Percentiles rank a stretch among this genome's conserved stretches.
Evolutionary conservation across 2,888 invertebrate species (phyloP).

Genomic region (Lumbricus terrestris): DNA sequence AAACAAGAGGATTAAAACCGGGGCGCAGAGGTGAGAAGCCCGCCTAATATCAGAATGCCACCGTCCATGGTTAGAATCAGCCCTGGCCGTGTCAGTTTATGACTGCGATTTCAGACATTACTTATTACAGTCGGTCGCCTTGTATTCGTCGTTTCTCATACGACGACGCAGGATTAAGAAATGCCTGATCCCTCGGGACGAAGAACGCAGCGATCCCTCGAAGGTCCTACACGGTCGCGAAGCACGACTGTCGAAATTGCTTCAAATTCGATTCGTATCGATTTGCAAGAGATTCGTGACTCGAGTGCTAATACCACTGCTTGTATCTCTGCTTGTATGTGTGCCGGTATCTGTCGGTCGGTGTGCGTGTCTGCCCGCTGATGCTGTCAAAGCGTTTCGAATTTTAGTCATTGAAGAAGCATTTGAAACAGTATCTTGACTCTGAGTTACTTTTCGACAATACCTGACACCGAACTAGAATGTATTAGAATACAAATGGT

Average conservation of each 20-base stretch:
- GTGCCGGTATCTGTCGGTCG: neutral
- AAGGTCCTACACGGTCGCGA: neutral
- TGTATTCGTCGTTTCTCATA: neutral
- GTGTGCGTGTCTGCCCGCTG: neutral
- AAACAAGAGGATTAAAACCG: neutral
- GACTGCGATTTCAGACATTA: neutral
- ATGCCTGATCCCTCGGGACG: neutral
- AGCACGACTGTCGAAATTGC: slow-evolving; percentile 3
- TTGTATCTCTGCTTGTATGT: neutral
- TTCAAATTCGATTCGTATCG: slow-evolving; percentile 3
- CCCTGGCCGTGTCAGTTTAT: neutral
- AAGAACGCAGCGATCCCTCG: neutral
- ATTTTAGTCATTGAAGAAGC: neutral
- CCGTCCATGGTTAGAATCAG: neutral
- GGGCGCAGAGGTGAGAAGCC: neutral
- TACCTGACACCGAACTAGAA: neutral
- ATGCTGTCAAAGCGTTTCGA: neutral
- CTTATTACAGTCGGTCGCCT: neutral
- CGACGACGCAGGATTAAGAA: neutral
- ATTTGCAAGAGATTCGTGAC: neutral
- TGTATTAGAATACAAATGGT: neutral
- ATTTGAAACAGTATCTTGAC: neutral
- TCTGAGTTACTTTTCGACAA: neutral
- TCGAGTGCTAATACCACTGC: neutral
- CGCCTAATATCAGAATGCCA: neutral